Evolutionary conservation across 1,140 invertebrate genomes (phyloP), one percentile per base, ranked within the genome.

Genomic region (Drosophila parabipectinata): DNA sequence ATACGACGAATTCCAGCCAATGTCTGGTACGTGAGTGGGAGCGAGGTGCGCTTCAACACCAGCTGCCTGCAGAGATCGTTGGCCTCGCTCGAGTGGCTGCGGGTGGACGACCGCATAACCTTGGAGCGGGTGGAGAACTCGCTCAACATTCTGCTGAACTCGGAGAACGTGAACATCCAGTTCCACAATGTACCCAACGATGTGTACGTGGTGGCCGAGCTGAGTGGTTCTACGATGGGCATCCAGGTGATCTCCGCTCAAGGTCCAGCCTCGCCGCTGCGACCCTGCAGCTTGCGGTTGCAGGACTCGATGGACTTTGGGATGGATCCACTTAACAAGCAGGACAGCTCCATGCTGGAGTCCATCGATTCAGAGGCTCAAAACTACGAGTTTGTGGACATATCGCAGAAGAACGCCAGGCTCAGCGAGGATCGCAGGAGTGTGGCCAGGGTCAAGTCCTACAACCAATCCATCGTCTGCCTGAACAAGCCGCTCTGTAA

Each of bases 141-240:
- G 92, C 4, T 96, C 0, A 94, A 94, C 48, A 93, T 95, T 51
- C 94, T 94, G 61, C 92, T 98, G 1, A 97, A 98, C 92, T 96
- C 96, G 0, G 95, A 97, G 92, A 96, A 98, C 82, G 94, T 97
- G 90, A 96, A 96, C n/a, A 93, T 96, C n/a, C 95, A 96, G 21
- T 95, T 95, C 18, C 93, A 93, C n/a, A 95, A 96, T 88, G 93
- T 97, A 64, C 95, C 96, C 18, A 96, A 95, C 91, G 95, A 87
- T 61, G 83, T 85, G 0, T 85, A 82, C 48, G 81, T 85, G 9
- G 79, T 73, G 15, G 71, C 67, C 9, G 96, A 97, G 79, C 82
- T 97, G 9, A 95, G 94, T 77, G 95, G 95, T 3, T 93, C 93
- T n/a, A 94, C 94, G 0, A 94, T 95, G 68, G 93, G 93, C 6